Evolutionary conservation across 64 coral and sea anemone species (phyloP), one percentile per base, ranked within the genome.

Genomic region (Montipora cactus): DNA sequence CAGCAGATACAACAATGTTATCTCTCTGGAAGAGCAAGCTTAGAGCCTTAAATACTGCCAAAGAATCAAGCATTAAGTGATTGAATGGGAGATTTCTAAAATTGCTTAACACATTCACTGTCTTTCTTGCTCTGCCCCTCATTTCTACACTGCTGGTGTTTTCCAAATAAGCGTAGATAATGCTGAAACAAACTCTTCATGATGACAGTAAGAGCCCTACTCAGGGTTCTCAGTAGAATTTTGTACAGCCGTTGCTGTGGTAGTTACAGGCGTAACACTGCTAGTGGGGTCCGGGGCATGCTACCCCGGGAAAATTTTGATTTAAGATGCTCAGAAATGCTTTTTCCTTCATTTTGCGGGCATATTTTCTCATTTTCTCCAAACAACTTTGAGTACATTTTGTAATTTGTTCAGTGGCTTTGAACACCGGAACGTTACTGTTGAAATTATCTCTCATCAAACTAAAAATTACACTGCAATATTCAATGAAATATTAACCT

Each of bases 1-100:
- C 84, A 87, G 84, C 84, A 87, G 84, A 87, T 73, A 87, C 73
- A 87, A 87, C 84, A 73, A 87, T 74, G 84, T 87, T 73, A 87
- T 87, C 62, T 49, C 84, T 76, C 74, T 76, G 74, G 74, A 76
- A 76, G 74, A 76, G 74, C 74, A 76, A 76, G 74, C 74, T 76
- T 76, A 76, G 74, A 76, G 74, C 74, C 74, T 76, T 76, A 22
- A 76, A 76, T 76, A 76, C 44, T 76, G 74, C 74, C 74, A 76
- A 4, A 76, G 47, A 28, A 76, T 76, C 74, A 76, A 76, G 74
- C 74, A 76, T 76, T 76, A 76, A 76, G 74, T 76, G 74, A 76
- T 8, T 76, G 74, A 76, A 76, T 76, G 47, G 74, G 74, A 76
- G 74, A 75, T 75, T 46, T 75, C 72, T 75, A 75, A 75, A 76